phyloP scores from a whole-genome alignment of 2,797 vertebrate species.

The Leptoclinus maculatus region DNA sequence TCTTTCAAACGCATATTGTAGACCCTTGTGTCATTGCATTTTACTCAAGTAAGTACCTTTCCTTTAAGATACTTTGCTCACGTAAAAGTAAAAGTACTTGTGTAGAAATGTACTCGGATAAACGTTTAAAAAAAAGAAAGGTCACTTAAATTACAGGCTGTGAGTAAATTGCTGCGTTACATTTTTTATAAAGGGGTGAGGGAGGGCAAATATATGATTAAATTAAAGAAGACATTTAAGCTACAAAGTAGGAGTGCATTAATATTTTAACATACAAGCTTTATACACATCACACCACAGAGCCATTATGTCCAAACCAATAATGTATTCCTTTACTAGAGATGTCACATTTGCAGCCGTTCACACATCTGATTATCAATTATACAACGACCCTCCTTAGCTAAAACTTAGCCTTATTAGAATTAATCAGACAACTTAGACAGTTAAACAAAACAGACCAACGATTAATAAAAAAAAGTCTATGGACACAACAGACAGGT shows the following conservation, averaged over 20 bases:
- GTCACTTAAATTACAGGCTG: background rate
- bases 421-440: background rate
- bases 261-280: background rate
- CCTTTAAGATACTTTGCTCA: too few species aligned
- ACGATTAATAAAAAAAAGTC: background rate
- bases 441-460: background rate
- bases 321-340: background rate
- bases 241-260: background rate
- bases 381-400: background rate
- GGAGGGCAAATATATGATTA: background rate
- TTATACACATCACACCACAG: background rate
- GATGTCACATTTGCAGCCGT: background rate
- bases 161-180: background rate
- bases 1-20: background rate
- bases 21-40: too few species aligned
- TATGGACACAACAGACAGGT: background rate
- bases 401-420: background rate
- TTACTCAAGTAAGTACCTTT: too few species aligned
- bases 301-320: constrained; percentile 2
- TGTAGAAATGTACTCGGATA: too few species aligned
- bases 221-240: background rate
- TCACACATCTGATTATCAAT: background rate
- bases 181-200: background rate
- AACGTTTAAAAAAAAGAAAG: too few species aligned
- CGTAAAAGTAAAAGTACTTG: too few species aligned